Conservation (phyloP, 2,888 invertebrate genomes). For the Myopa testacea region DNA sequence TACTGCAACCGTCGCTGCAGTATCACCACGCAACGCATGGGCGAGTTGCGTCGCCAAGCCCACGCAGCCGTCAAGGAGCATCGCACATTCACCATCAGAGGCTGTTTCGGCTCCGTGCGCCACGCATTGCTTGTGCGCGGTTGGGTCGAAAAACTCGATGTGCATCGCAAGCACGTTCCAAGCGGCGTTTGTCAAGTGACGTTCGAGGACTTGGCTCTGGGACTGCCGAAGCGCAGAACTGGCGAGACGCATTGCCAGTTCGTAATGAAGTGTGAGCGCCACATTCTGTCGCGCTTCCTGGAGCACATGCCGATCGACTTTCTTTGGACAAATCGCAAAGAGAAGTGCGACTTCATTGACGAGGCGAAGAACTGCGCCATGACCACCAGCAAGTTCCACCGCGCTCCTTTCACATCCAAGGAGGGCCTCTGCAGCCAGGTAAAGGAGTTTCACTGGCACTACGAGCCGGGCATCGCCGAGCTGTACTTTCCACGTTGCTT, state of each 20-base stretch:
- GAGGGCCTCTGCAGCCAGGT: slow-evolving; percentile 84
- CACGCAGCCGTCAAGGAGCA: slow-evolving; percentile 76
- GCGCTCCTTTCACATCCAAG: slow-evolving; percentile 92
- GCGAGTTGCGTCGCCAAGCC: slow-evolving; percentile 74
- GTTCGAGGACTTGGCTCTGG: slow-evolving; percentile 65
- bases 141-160: slow-evolving; percentile 72
- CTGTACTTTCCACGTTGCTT: slow-evolving; percentile 90
- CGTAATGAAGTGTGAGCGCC: slow-evolving; percentile 76
- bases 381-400: slow-evolving; percentile 83
- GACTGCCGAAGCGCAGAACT: slow-evolving; percentile 64
- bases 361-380: slow-evolving; percentile 72
- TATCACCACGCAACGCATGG: slow-evolving; percentile 76
- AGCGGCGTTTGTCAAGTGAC: slow-evolving; percentile 59
- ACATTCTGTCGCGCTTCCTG: slow-evolving; percentile 81
- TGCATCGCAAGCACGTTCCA: slow-evolving; percentile 61
- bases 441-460: slow-evolving; percentile 87
- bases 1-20: slow-evolving; percentile 67
- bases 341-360: slow-evolving; percentile 72
- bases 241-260: slow-evolving; percentile 70
- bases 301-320: slow-evolving; percentile 86
- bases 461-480: slow-evolving; percentile 82
- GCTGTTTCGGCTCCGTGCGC: slow-evolving; percentile 78
- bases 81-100: slow-evolving; percentile 75
- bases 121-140: slow-evolving; percentile 78
- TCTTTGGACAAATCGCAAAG: slow-evolving; percentile 89